Evolutionary conservation across 2,113 vertebrate genomes (phyloP).

Genomic region (Poeciliopsis prolifica): DNA sequence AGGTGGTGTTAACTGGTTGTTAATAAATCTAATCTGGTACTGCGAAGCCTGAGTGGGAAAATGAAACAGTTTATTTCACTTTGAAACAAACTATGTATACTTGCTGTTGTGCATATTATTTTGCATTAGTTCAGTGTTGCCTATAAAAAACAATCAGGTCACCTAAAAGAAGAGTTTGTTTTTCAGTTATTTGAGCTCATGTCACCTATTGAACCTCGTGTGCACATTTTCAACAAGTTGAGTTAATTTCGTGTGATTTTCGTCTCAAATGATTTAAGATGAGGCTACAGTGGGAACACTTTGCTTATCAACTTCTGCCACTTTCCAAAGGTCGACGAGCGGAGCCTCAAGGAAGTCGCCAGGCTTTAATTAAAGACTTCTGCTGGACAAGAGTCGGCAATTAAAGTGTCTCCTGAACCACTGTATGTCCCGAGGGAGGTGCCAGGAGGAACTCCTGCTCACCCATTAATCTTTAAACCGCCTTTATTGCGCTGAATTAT

Average conservation of each 20-base stretch:
- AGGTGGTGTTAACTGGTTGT: no score
- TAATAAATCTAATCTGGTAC: no score
- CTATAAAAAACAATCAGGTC: not conserved
- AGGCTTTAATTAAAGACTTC: slow-evolving; percentile 71
- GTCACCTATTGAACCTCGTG: not conserved
- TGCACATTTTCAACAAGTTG: slow-evolving; percentile 18
- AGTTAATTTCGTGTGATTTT: slow-evolving; percentile 24
- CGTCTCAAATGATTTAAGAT: slow-evolving; percentile 30
- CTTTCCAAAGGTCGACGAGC: slow-evolving; percentile 48
- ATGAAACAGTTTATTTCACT: no score
- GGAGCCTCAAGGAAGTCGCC: slow-evolving; percentile 29
- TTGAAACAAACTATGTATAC: not conserved
- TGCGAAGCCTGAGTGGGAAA: no score
- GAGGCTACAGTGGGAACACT: slow-evolving; percentile 27
- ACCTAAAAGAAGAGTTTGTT: not conserved
- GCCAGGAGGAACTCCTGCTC: slow-evolving; percentile 66
- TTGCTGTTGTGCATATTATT: not conserved
- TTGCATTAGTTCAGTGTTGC: not conserved
- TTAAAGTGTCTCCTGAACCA: slow-evolving; percentile 66
- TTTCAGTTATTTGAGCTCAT: slow-evolving; percentile 2
- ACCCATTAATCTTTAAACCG: slow-evolving; percentile 75
- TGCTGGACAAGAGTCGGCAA: slow-evolving; percentile 73
- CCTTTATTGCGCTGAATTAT: slow-evolving; percentile 71
- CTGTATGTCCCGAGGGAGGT: slow-evolving; percentile 60
- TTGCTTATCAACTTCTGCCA: slow-evolving; percentile 33